Base-by-base conservation (phyloP, 2,113 vertebrate genomes). In the Tetraodon nigroviridis region DNA sequence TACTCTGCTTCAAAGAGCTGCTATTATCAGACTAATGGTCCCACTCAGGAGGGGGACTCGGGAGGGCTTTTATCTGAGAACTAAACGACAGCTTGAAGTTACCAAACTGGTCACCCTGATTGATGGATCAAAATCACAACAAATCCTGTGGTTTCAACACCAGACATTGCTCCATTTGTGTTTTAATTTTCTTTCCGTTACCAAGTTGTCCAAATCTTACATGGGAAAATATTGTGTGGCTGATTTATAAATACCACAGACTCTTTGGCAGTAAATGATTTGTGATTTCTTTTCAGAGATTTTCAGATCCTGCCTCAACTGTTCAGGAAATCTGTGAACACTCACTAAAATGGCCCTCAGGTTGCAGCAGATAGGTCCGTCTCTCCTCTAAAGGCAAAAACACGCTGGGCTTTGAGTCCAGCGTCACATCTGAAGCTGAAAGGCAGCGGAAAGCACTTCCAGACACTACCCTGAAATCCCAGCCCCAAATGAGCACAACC, bases 1-100 rank as follows among this genome's bases (percentile, higher is more conserved):
- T 63, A 61, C 55, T 42, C 7, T 21, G 58, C 83, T 79, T 88
- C 86, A 86, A 86, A 82, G 88, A 73, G 52, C 49, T 64, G 13
- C 64, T 67, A 48, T 69, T 60, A 75, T 75, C 75, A 75, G 63
- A 75, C 55, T 69, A 79, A 77, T 71, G 62, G 67, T 69, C 83
- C 56, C 14, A 73, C 70, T 82, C 67, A 5, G 58, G 68, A 3
- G 59, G 60, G 61, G 55, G 58, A 51, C 11, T 37, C 55, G 48
- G n/a, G n/a, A n/a, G n/a, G n/a, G 47, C 75, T 77, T 86, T 79
- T 80, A 80, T 82, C 71, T 75, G 52, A 57, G 44, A 48, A 42
- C 49, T 69, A 45, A 65, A 79, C 67, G 69, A 75, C 48, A 51
- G 71, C 50, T 57, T 22, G 50, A 51, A 62, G 29, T 68, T 50